Evolutionary conservation across 2,888 invertebrate species (phyloP), one percentile per base, ranked within the genome.

Genomic region (Troilus luridus): DNA sequence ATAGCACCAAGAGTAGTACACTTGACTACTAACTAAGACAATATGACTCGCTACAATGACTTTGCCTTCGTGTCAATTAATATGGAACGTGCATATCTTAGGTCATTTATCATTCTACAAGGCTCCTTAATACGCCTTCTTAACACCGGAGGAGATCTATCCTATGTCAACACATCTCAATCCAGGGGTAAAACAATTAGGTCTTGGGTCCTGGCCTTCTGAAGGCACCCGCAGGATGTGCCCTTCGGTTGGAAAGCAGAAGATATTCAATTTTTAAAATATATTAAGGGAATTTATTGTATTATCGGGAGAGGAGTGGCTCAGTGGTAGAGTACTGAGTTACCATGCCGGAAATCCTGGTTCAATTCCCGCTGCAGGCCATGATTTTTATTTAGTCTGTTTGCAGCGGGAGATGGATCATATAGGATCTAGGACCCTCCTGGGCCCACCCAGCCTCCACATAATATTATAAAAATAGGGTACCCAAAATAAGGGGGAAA

Each of bases 151-250:
- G 12, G 17, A 8, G 41, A 77, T 77, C 72, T 27, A 0, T 5
- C 9, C 6, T 27, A 17, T 77, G 72, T 77, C 72, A 77, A 77
- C 72, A 77, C 72, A 8, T 27, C 67, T 24, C 67, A 12, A 12
- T 41, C 72, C 72, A 77, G 72, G 72, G 27, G 72, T 77, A 77
- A 77, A 41, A 41, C 19, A 77, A 77, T 77, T 77, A 77, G 72
- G 27, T 41, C 19, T 41, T 41, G 17, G 27, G 72, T 77, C 1
- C 17, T 9, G 27, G 72, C 17, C 72, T 77, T 77, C 72, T 17
- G 72, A 77, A 19, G 72, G 19, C 19, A 41, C 8, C 17, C 41
- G 1, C 2, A 77, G 19, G 27, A 24, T 19, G 12, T 77, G 72
- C 27, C 72, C 72, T 77, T 41, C 72, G 8, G 72, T 6, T 67